Evolutionary conservation across 2,113 vertebrate genomes (phyloP), one percentile per base, ranked within the genome.

Genomic region (Cichladusa arquata): DNA sequence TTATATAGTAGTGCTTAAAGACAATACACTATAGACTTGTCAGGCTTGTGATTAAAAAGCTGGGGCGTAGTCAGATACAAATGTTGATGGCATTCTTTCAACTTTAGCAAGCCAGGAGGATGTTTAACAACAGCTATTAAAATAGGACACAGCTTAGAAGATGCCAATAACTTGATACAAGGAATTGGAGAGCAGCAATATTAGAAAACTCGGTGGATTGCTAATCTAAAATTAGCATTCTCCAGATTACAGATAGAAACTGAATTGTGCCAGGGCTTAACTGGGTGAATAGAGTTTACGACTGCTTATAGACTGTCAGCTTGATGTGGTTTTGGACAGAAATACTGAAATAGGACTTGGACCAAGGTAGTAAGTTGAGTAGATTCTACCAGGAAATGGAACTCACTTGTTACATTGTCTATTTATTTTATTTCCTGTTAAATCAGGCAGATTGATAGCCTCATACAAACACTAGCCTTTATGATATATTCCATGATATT

Each of bases 91-190:
- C 45, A 54, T 93, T 83, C 72, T 86, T 86, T 77, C 53, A 54
- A 19, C 56, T 81, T 62, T 2, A 88, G 24, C 19, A 67, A 76
- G 20, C 51, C 53, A 86, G 64, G 19, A 71, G 26, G 19, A 38
- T 83, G 82, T 82, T 85, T 66, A 88, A 61, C 40, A 60, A 6
- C 23, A 38, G 47, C 42, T 81, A 28, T 93, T 94, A 83, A 93
- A 88, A 61, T 61, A 57, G 26, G 29, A 22, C 20, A 4, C 50
- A n/a, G 50, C 1, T 77, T 90, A 58, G 19, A 82, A 94, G 60
- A 88, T 81, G 76, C 66, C 40, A 66, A 22, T 78, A 84, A 70
- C 18, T 70, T 66, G 14, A 38, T 50, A 34, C 38, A 57, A 70
- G 56, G 42, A 61, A 51, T 72, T 61, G 36, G 22, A 83, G 40